Percentiles rank a stretch among this genome's conserved stretches.
Evolutionary conservation across 2,113 vertebrate genomes (phyloP).

Genomic region (Pitta sordida): DNA sequence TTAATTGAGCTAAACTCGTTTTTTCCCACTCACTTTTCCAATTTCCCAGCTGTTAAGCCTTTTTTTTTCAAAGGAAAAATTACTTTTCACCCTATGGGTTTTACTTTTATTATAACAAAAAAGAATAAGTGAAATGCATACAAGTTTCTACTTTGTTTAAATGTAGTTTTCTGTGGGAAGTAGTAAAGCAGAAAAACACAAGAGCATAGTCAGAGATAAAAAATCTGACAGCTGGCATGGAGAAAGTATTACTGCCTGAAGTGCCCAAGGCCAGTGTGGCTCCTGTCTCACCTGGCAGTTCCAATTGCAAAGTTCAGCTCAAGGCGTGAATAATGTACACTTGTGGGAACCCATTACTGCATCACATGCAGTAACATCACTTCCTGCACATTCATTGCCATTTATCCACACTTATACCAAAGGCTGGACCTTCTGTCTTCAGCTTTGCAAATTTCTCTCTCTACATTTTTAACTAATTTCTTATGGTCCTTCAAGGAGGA

Average conservation of each 20-base stretch:
- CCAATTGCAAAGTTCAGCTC: not conserved
- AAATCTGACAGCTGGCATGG: not conserved
- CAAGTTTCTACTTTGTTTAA: not conserved
- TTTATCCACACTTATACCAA: not conserved
- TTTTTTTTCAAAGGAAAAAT: constrained; percentile 3
- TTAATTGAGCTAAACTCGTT: constrained; percentile 29
- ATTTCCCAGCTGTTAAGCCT: constrained; percentile 1
- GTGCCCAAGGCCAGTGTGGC: not conserved
- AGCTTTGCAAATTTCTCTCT: not conserved
- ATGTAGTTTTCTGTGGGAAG: not conserved
- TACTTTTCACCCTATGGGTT: not conserved
- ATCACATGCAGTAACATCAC: not conserved
- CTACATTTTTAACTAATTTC: not conserved
- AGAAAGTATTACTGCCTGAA: not conserved
- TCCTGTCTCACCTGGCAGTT: not conserved
- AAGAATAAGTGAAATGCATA: not conserved
- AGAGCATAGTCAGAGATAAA: not conserved
- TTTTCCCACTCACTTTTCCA: not conserved
- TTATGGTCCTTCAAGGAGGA: not conserved
- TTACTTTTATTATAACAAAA: not conserved
- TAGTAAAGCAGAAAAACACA: not conserved
- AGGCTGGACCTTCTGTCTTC: not conserved
- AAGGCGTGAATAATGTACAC: not conserved
- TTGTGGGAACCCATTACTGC: not conserved
- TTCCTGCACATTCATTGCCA: not conserved